Conservation (phyloP, 2,888 invertebrate species). For the Hipparchia semele region DNA sequence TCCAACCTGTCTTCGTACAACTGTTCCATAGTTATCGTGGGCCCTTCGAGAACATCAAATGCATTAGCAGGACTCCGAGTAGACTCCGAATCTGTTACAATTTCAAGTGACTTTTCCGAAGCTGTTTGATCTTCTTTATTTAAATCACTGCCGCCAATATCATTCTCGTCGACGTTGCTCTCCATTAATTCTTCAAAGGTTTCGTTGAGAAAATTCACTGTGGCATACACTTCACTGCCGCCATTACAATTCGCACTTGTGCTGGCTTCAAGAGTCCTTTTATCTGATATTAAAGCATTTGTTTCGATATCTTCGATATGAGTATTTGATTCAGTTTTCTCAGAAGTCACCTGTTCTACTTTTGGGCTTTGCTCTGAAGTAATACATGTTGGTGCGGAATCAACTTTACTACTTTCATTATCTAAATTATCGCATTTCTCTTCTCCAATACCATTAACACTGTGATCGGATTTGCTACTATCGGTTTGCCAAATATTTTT, state of each 20-base stretch:
- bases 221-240: conserved; percentile 63
- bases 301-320: conserved; percentile 22
- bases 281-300: conserved; percentile 18
- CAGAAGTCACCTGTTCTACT: conserved; percentile 3
- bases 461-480: conserved; percentile 33
- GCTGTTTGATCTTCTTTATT: conserved; percentile 52
- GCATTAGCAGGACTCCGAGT: conserved; percentile 10
- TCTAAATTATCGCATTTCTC: conserved; percentile 6
- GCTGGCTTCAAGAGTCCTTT: conserved; percentile 26
- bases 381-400: neutral
- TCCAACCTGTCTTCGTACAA: conserved; percentile 16
- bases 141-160: conserved; percentile 54
- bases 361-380: conserved; percentile 5
- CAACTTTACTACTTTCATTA: conserved; percentile 12
- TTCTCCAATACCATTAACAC: conserved; percentile 39
- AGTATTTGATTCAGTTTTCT: conserved; percentile 26
- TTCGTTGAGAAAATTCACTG: conserved; percentile 69
- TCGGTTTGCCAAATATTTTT: conserved; percentile 37
- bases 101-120: conserved; percentile 38
- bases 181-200: conserved; percentile 74
- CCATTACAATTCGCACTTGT: conserved; percentile 56
- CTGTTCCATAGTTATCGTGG: conserved; percentile 20
- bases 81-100: conserved; percentile 31
- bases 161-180: conserved; percentile 75
- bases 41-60: conserved; percentile 12